These are phyloP conservation scores for Neogobius melanostomus DNA, from an alignment of 2,113 vertebrate species.

Conservation along the genomic window DNA sequence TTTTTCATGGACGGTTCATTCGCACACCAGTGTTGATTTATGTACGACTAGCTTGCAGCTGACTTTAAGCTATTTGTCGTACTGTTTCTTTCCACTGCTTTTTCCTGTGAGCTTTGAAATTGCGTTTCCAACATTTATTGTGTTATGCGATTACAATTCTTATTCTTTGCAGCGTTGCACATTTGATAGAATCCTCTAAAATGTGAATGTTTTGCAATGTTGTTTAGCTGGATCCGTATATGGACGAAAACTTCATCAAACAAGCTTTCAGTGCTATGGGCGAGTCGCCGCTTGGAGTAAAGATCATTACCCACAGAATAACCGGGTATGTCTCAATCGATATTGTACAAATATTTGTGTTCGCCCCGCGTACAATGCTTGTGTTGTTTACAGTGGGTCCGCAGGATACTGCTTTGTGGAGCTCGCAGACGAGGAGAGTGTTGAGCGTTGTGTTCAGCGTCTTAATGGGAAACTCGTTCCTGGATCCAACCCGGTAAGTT, in stretches of 20 bases:
- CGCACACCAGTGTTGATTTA: neutral
- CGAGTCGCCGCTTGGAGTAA: slow-evolving; percentile 77
- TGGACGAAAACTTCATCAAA: slow-evolving; percentile 82
- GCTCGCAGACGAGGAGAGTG: slow-evolving; percentile 79
- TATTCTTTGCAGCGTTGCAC: neutral
- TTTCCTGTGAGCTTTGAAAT: too few relatives aligned
- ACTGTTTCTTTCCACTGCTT: neutral
- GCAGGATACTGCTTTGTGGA: slow-evolving; percentile 85
- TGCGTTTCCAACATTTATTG: too few relatives aligned
- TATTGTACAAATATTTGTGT: neutral
- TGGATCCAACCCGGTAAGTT: slow-evolving; percentile 81
- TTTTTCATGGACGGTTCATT: neutral
- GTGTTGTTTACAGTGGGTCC: slow-evolving; percentile 60
- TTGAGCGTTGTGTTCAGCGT: slow-evolving; percentile 79
- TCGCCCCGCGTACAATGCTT: neutral
- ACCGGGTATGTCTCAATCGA: slow-evolving; percentile 67
- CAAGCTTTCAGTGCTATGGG: slow-evolving; percentile 82
- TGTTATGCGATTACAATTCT: neutral
- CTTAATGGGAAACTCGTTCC: slow-evolving; percentile 82
- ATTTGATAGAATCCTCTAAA: slow-evolving; percentile 13
- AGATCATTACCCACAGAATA: slow-evolving; percentile 81
- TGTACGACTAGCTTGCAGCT: neutral
- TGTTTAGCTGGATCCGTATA: slow-evolving; percentile 79
- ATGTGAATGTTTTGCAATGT: neutral
- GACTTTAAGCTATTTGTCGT: neutral